These are phyloP conservation scores for Cosmopolites sordidus DNA, from an alignment of 2,888 invertebrate genomes.

Conservation along the genomic window DNA sequence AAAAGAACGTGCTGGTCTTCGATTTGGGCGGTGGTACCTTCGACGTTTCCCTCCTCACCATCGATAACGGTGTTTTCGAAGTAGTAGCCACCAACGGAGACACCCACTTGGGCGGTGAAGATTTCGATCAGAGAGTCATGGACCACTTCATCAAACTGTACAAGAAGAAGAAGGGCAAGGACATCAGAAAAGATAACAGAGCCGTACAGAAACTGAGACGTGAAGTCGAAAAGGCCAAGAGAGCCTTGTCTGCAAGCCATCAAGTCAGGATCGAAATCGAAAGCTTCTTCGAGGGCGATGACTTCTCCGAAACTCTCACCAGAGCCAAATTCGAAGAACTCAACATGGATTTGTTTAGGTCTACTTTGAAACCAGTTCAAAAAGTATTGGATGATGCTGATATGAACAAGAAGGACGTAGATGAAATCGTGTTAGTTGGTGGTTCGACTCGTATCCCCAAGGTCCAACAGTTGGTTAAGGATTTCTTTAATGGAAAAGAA, in stretches of 20 bases:
- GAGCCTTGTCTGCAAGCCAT: slow-evolving; percentile 90
- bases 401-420: slow-evolving; percentile 96
- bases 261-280: slow-evolving; percentile 98
- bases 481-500: slow-evolving; percentile 97
- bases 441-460: slow-evolving; percentile 99
- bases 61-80: slow-evolving; percentile 98
- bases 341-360: slow-evolving; percentile 74
- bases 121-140: slow-evolving; percentile 98
- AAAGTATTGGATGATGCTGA: slow-evolving; percentile 98
- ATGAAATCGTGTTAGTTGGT: slow-evolving; percentile 98
- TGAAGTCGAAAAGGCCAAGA: slow-evolving; percentile 96
- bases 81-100: slow-evolving; percentile 86
- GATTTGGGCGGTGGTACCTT: slow-evolving; percentile 99
- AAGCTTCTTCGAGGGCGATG: slow-evolving; percentile 96
- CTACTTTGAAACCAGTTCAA: slow-evolving; percentile 91
- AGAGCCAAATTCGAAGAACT: slow-evolving; percentile 98
- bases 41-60: slow-evolving; percentile 95
- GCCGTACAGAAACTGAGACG: slow-evolving; percentile 94
- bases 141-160: slow-evolving; percentile 94
- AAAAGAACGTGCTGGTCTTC: slow-evolving; percentile 97
- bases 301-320: slow-evolving; percentile 96
- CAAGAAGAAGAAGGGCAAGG: slow-evolving; percentile 98
- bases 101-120: slow-evolving; percentile 97
- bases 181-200: slow-evolving; percentile 69
- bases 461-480: slow-evolving; percentile 88